Base-by-base conservation (phyloP, 2,113 vertebrate genomes). In the Damaliscus lunatus region DNA sequence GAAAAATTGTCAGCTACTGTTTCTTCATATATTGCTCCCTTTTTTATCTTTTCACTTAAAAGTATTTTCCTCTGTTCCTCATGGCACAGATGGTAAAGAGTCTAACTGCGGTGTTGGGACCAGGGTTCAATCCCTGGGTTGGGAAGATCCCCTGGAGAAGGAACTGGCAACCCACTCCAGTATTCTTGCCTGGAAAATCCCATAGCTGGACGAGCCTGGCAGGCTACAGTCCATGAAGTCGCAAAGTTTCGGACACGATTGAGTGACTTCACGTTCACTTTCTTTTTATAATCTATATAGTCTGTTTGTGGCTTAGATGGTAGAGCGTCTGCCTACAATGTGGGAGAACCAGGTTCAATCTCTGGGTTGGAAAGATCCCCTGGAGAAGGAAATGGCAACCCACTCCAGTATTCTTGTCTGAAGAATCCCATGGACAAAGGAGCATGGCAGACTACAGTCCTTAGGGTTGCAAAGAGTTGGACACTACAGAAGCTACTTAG, bases 201-300 rank as follows among this genome's bases (percentile, higher is more conserved):
- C n/a, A 36, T 71, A 17, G n/a, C 8, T 71, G 64, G 64, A 36
- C 17, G n/a, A 71, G 2, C n/a, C 64, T 71, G n/a, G 64, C 64
- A 6, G n/a, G 64, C n/a, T 71, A 36, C 19, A 21, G 64, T 36
- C 17, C 64, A 71, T 12, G 64, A n/a, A 36, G 9, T 71, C 2
- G 4, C 9, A 36, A 71, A 71, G n/a, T 21, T 36, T 71, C 0
- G 0, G 17, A 36, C 64, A 36, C 0, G 2, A 71, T 0, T 36
- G 64, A 36, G n/a, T 9, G 16, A 36, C 64, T 71, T 71, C 64
- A 71, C 1, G 4, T 36, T 67, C 17, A 11, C 64, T 71, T 71
- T 21, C 64, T 71, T 71, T 71, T 71, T 21, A 36, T 36, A 71
- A 71, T 71, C 67, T 71, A 71, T 71, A 71, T 23, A 23, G 10